Percentiles rank a stretch among this genome's conserved stretches.
These are phyloP conservation scores for Zaprionus lineosus DNA, from an alignment of 2,888 invertebrate species.

Conservation along the genomic window DNA sequence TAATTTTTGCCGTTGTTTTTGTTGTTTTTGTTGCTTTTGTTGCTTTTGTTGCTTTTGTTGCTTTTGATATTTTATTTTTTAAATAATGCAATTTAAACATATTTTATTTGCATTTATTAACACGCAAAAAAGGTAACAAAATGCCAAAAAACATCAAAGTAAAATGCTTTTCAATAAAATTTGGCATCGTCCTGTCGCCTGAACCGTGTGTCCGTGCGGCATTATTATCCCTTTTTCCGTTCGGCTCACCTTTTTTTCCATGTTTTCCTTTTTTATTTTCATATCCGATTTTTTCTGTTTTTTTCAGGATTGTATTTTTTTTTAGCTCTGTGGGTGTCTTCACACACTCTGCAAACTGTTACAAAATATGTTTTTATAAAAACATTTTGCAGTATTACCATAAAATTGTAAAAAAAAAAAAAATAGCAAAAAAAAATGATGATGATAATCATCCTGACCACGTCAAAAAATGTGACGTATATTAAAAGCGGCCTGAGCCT, in stretches of 20 bases:
- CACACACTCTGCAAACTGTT: constrained; percentile 58
- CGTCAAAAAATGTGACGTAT: constrained; percentile 75
- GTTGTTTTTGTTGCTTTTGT: too few species aligned
- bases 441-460: constrained; percentile 54
- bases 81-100: constrained; percentile 76
- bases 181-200: constrained; percentile 35
- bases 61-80: too few species aligned
- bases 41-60: too few species aligned
- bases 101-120: constrained; percentile 78
- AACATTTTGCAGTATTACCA: constrained; percentile 72
- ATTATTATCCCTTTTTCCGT: constrained; percentile 64
- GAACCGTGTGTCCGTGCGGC: constrained; percentile 43
- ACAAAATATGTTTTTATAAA: constrained; percentile 74
- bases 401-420: constrained; percentile 60
- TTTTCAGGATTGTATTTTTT: too few species aligned
- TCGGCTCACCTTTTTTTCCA: background rate
- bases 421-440: constrained; percentile 26
- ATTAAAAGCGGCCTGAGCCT: constrained; percentile 57
- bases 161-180: constrained; percentile 61
- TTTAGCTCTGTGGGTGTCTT: background rate
- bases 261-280: constrained; percentile 4
- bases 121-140: constrained; percentile 40
- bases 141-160: constrained; percentile 66
- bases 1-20: too few species aligned
- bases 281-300: background rate